These are phyloP conservation scores for Cladopsammia gracilis DNA, from an alignment of 64 coral and sea anemone species.

Conservation along the genomic window DNA sequence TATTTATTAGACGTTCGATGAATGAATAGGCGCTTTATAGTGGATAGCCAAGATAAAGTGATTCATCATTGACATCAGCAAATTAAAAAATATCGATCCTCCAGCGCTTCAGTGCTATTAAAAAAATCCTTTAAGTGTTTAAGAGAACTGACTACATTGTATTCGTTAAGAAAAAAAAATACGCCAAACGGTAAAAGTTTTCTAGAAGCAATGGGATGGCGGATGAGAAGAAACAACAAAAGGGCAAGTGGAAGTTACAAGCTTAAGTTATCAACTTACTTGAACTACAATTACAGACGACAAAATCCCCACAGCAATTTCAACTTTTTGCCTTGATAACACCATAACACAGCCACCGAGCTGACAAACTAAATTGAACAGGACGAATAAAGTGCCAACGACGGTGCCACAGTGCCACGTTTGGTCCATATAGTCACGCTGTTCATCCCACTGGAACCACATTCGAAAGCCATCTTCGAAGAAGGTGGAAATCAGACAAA, in stretches of 20 bases:
- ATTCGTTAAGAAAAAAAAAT: not conserved
- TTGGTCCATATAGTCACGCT: conserved; percentile 97
- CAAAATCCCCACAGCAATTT: conserved; percentile 93
- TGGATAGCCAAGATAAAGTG: not conserved
- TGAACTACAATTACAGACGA: conserved; percentile 91
- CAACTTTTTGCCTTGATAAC: conserved; percentile 95
- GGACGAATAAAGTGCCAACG: conserved; percentile 84
- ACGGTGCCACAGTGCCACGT: conserved; percentile 96
- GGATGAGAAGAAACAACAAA: not conserved
- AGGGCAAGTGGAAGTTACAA: not conserved
- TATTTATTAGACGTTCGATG: not conserved
- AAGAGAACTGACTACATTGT: too few species aligned
- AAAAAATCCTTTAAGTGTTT: not conserved
- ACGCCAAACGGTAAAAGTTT: not conserved
- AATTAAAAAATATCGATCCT: not conserved
- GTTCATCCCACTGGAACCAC: conserved; percentile 99
- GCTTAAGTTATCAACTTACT: conserved; percentile 15
- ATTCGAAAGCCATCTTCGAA: conserved; percentile 99
- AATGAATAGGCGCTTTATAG: not conserved
- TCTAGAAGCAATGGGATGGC: not conserved
- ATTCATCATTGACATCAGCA: not conserved
- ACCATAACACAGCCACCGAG: conserved; percentile 96
- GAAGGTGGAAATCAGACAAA: conserved; percentile 98
- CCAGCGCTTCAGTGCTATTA: not conserved
- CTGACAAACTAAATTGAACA: conserved; percentile 97